phyloP scores from a whole-genome alignment of 2,888 invertebrate genomes.

The Drosophila diplacantha region DNA sequence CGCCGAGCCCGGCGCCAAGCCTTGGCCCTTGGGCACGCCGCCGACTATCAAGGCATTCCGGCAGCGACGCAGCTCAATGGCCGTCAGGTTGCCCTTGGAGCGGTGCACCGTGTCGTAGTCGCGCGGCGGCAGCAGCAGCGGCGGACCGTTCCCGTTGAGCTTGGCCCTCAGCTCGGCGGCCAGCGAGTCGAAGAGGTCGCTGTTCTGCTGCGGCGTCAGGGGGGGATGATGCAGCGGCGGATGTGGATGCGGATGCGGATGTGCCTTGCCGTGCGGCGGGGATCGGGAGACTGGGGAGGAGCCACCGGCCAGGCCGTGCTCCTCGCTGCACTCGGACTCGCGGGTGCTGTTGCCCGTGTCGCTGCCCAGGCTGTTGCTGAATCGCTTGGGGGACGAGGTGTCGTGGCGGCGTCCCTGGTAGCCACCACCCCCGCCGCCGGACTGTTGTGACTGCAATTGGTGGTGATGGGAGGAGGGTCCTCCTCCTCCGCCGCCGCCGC shows the following conservation, averaged over 20 bases:
- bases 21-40: conserved; percentile 61
- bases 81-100: conserved; percentile 85
- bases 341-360: conserved; percentile 84
- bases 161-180: conserved; percentile 93
- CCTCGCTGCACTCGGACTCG: conserved; percentile 85
- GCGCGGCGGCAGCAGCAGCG: conserved; percentile 92
- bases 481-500: conserved; percentile 1
- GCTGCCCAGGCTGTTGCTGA: conserved; percentile 87
- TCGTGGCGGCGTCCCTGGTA: conserved; percentile 65
- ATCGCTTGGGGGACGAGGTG: conserved; percentile 78
- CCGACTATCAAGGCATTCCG: conserved; percentile 77
- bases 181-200: conserved; percentile 91
- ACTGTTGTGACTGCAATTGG: conserved; percentile 42
- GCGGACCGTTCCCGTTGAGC: conserved; percentile 82
- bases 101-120: conserved; percentile 95
- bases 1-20: not conserved
- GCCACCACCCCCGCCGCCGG: conserved; percentile 2
- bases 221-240: conserved; percentile 59
- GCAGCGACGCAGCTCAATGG: conserved; percentile 82
- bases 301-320: conserved; percentile 76
- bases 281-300: conserved; percentile 75
- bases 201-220: conserved; percentile 79
- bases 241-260: conserved; percentile 44
- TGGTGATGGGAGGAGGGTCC: conserved; percentile 39
- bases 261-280: conserved; percentile 55